Base-by-base conservation (phyloP, 2,797 vertebrate species). In the Ceryle rudis region DNA sequence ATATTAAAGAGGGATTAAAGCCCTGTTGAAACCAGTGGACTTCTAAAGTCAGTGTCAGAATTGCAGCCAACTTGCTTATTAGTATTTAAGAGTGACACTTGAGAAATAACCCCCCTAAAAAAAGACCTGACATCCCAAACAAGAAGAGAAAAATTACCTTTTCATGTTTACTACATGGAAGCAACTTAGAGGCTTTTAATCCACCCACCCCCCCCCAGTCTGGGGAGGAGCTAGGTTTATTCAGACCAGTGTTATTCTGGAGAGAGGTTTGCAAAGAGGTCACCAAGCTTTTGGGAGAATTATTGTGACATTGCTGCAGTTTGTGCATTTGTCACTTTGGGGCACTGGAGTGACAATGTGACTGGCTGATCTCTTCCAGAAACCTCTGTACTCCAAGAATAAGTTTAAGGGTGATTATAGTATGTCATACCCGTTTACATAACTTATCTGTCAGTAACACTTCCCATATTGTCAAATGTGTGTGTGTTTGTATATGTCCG, bases 391-490 rank as follows among this genome's bases (percentile, higher is more conserved):
- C 70, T 94, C 80, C 6, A 3, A 84, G 80, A 84, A 72, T 79
- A 60, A 85, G 39, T 86, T 87, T 86, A 84, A 93, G 84, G 60
- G 81, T 89, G 83, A 92, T 75, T 81, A 44, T 84, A 81, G 73
- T 75, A 71, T 5, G 19, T 55, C 11, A 2, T 91, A 73, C 81
- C 55, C 47, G 19, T 89, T 96, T 95, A 89, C 81, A 67, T 90
- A 93, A 96, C 92, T 92, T 93, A 92, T 14, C 90, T 92, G 54
- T 94, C 95, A 96, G 86, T 82, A 82, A 73, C 89, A 85, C 83
- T 92, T 96, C 74, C 85, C 61, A 3, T 92, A 52, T 85, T 93
- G 92, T 96, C 89, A 95, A 81, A 67, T 65, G 61, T 35, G 75
- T 62, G 37, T 54, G 61, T 95, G 71, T 89, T 47, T 95, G 62